Percentiles rank a stretch among this genome's conserved stretches.
phyloP scores from a whole-genome alignment of 2,888 invertebrate genomes.

The Caenorhabditis sp. region DNA sequence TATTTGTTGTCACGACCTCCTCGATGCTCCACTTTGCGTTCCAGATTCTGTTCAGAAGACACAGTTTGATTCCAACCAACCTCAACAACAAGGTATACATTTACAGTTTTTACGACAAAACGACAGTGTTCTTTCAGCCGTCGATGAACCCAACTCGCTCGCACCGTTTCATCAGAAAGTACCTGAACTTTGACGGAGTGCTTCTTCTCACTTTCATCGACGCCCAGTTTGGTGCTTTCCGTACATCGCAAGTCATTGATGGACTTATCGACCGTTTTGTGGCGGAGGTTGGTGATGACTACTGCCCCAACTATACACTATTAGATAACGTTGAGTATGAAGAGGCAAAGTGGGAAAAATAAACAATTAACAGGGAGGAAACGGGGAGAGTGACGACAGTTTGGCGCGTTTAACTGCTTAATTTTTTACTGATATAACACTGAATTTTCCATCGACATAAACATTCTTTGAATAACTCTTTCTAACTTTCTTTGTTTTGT shows the following conservation, averaged over 20 bases:
- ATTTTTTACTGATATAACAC: not conserved
- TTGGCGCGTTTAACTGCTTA: not conserved
- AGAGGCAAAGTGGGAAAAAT: slow-evolving; percentile 22
- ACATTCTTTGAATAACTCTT: not conserved
- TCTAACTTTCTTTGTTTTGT: slow-evolving; percentile 8
- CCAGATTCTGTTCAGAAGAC: slow-evolving; percentile 61
- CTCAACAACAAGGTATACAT: slow-evolving; percentile 51
- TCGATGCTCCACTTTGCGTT: slow-evolving; percentile 49
- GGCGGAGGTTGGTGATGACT: slow-evolving; percentile 56
- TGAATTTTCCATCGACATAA: not conserved
- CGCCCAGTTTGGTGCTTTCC: slow-evolving; percentile 56
- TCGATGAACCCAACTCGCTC: slow-evolving; percentile 55
- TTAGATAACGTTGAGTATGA: slow-evolving; percentile 50
- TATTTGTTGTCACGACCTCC: slow-evolving; percentile 42
- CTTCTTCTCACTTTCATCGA: slow-evolving; percentile 58
- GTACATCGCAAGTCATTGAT: slow-evolving; percentile 47
- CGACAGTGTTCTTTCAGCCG: too few relatives aligned
- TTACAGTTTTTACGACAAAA: too few relatives aligned
- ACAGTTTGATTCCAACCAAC: slow-evolving; percentile 59
- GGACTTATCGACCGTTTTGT: slow-evolving; percentile 54
- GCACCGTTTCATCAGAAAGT: slow-evolving; percentile 45
- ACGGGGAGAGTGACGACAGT: not conserved
- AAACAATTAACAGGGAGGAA: not conserved
- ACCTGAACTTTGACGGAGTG: slow-evolving; percentile 53
- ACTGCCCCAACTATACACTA: slow-evolving; percentile 37